Conservation (phyloP, 2,113 vertebrate species). For the Fregata magnificens region DNA sequence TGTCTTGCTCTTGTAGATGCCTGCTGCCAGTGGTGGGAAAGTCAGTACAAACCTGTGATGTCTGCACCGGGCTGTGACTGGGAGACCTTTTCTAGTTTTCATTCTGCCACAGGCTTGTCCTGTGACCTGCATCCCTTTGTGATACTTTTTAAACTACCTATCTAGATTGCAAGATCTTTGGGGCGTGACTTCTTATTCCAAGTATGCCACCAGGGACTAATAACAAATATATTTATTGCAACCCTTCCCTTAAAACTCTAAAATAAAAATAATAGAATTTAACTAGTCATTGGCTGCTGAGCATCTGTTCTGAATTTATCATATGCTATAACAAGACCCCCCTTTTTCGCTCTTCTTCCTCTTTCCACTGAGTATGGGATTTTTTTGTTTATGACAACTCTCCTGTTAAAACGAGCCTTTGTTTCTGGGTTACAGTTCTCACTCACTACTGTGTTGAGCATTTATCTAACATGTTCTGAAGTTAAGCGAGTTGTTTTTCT, state of each 20-base stretch:
- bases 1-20: background rate
- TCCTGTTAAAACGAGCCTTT: background rate
- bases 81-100: background rate
- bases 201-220: background rate
- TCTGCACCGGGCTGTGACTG: background rate
- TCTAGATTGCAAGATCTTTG: background rate
- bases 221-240: background rate
- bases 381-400: background rate
- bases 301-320: background rate
- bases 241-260: background rate
- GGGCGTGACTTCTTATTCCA: background rate
- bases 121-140: background rate
- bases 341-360: background rate
- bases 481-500: background rate
- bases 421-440: background rate
- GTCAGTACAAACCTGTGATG: background rate
- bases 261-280: background rate
- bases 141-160: background rate
- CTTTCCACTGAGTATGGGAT: background rate
- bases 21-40: background rate
- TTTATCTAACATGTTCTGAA: background rate
- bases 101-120: background rate
- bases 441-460: background rate
- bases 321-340: background rate
- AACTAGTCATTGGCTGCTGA: background rate